phyloP scores from a whole-genome alignment of 1,140 invertebrate species.

The Lepidurus arcticus region DNA sequence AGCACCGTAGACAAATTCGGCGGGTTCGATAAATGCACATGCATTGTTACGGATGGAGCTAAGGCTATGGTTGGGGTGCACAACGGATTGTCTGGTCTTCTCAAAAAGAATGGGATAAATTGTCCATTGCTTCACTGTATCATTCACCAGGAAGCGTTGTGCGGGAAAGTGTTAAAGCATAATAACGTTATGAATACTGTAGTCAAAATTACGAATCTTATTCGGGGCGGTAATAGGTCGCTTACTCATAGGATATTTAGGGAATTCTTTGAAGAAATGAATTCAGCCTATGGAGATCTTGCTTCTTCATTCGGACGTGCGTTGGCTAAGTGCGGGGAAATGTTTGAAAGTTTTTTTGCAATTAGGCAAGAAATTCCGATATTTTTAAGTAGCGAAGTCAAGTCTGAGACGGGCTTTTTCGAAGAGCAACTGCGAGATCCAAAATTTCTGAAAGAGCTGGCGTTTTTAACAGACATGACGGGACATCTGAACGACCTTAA shows the following conservation, averaged over 20 bases:
- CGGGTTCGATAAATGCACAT: neutral
- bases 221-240: conserved; percentile 12
- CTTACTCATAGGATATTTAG: conserved; percentile 18
- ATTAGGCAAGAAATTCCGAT: conserved; percentile 32
- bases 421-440: conserved; percentile 30
- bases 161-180: neutral
- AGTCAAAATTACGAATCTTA: conserved; percentile 23
- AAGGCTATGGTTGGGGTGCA: neutral
- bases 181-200: neutral
- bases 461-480: conserved; percentile 4
- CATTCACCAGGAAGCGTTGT: too few relatives aligned
- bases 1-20: neutral
- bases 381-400: conserved; percentile 3
- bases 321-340: conserved; percentile 34
- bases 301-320: conserved; percentile 30
- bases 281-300: conserved; percentile 32
- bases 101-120: too few relatives aligned
- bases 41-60: conserved; percentile 1
- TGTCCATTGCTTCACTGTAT: too few relatives aligned
- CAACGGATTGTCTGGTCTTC: too few relatives aligned
- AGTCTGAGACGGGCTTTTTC: conserved; percentile 22
- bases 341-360: conserved; percentile 28
- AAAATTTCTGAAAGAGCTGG: conserved; percentile 31
- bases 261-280: conserved; percentile 24
- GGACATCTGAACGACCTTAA: conserved; percentile 30